Evolutionary conservation across 2,888 invertebrate genomes (phyloP).

Genomic region (Abrostola tripartita): DNA sequence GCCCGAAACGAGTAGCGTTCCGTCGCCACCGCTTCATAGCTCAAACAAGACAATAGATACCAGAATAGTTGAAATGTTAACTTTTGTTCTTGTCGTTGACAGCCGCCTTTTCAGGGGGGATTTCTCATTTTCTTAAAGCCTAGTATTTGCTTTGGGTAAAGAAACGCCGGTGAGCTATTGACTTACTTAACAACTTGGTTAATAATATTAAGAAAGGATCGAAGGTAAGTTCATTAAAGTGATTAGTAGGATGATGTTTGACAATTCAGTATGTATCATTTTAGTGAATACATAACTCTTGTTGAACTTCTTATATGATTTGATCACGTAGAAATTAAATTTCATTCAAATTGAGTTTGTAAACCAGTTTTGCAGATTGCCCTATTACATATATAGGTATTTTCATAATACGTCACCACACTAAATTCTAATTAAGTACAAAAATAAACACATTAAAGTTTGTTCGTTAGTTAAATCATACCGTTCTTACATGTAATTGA

Average conservation of each 20-base stretch:
- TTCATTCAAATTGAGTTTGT: too few relatives aligned
- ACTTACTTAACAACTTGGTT: constrained; percentile 39
- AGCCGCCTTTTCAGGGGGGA: constrained; percentile 53
- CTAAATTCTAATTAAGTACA: too few relatives aligned
- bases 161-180: constrained; percentile 25
- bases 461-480: not conserved
- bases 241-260: not conserved
- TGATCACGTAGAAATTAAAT: too few relatives aligned
- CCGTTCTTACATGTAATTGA: not conserved
- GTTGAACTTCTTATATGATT: too few relatives aligned
- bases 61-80: constrained; percentile 72
- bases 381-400: too few relatives aligned
- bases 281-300: too few relatives aligned
- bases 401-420: too few relatives aligned
- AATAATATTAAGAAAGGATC: constrained; percentile 30
- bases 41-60: constrained; percentile 72
- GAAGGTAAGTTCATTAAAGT: constrained; percentile 1
- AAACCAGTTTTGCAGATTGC: too few relatives aligned
- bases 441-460: too few relatives aligned
- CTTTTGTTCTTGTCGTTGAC: constrained; percentile 69
- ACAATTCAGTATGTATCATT: too few relatives aligned
- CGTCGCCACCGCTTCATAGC: constrained; percentile 60
- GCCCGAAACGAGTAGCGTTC: constrained; percentile 66
- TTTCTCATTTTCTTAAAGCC: constrained; percentile 55
- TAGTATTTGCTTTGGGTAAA: constrained; percentile 36